Conservation (phyloP, 2,113 vertebrate species). For the Pachycephala philippinensis region DNA sequence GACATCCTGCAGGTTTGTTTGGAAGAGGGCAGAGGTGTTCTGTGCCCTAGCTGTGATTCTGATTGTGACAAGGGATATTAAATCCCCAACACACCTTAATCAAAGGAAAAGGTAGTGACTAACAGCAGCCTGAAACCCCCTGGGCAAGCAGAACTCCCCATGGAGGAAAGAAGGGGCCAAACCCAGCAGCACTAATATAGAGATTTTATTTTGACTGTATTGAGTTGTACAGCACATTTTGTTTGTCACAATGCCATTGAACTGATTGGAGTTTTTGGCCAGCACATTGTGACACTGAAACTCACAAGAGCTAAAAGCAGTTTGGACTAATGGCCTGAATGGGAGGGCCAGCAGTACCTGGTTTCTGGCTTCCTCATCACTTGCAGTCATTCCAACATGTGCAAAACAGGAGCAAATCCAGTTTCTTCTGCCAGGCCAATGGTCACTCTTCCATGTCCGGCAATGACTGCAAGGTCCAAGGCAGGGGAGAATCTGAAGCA, state of each 20-base stretch:
- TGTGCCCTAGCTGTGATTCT: neutral
- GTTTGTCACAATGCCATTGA: slow-evolving; percentile 77
- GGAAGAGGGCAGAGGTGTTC: neutral
- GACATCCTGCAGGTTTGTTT: neutral
- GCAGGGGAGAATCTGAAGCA: slow-evolving; percentile 36
- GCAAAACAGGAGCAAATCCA: neutral
- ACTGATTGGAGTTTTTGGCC: slow-evolving; percentile 75
- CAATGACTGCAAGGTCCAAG: slow-evolving; percentile 45
- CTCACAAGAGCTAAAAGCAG: slow-evolving; percentile 75
- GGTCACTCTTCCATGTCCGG: neutral
- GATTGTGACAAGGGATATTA: neutral
- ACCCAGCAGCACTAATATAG: slow-evolving; percentile 81
- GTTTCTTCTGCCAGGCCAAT: neutral
- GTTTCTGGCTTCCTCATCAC: slow-evolving; percentile 31
- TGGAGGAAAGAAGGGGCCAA: slow-evolving; percentile 32
- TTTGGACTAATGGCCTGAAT: slow-evolving; percentile 70
- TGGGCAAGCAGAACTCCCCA: neutral
- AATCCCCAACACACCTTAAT: neutral
- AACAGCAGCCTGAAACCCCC: neutral
- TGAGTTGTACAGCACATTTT: slow-evolving; percentile 80
- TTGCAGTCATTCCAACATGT: slow-evolving; percentile 14
- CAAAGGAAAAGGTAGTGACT: neutral
- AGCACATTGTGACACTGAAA: slow-evolving; percentile 72
- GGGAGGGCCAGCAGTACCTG: slow-evolving; percentile 49
- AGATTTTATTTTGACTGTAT: slow-evolving; percentile 80